phyloP scores from a whole-genome alignment of 2,113 vertebrate species.

The Centropus bengalensis region DNA sequence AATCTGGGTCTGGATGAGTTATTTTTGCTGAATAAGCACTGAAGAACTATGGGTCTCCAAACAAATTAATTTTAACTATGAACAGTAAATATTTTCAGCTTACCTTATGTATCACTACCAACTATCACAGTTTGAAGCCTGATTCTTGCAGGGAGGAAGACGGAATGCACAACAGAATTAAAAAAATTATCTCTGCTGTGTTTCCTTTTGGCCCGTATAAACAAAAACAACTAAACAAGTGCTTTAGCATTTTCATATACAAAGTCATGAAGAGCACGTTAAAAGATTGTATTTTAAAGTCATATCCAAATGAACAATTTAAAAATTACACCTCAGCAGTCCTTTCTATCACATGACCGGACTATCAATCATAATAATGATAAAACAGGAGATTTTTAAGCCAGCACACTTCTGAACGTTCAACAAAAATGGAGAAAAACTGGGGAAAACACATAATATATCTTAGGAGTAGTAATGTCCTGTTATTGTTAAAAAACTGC shows the following conservation, averaged over 20 bases:
- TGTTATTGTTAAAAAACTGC: conserved; percentile 85
- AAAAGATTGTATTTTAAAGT: background rate
- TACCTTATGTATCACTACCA: background rate
- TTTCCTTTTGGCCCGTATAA: background rate
- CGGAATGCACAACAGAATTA: background rate
- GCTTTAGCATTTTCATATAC: background rate
- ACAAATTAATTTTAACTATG: background rate
- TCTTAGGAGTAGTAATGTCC: conserved; percentile 79
- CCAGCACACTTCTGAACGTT: conserved; percentile 72
- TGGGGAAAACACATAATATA: conserved; percentile 81
- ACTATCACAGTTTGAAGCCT: background rate
- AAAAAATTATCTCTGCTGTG: background rate
- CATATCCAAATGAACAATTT: conserved; percentile 45
- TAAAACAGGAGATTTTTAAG: conserved; percentile 66
- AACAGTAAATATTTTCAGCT: background rate
- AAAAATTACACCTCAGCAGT: conserved; percentile 36
- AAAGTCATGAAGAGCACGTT: background rate
- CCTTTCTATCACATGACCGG: conserved; percentile 35
- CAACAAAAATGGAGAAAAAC: conserved; percentile 73
- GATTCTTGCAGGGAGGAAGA: background rate
- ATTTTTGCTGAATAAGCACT: background rate
- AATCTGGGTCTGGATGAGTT: background rate
- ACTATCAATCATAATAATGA: conserved; percentile 69
- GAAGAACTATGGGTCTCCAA: background rate
- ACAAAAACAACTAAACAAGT: background rate